Evolutionary conservation across 2,888 invertebrate genomes (phyloP).

Genomic region (Drosophila mulleri): DNA sequence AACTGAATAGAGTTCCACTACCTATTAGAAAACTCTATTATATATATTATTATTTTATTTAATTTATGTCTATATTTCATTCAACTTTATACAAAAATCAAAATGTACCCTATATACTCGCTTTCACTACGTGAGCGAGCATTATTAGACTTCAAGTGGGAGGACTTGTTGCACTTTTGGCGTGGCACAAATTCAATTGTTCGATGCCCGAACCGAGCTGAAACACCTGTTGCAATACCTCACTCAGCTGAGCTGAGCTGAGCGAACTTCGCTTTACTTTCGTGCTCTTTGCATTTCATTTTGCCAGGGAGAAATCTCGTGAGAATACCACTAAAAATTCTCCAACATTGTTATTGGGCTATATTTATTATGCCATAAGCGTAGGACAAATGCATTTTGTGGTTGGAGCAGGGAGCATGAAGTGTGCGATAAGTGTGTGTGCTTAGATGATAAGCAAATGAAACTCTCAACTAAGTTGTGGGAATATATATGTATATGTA

Average conservation of each 20-base stretch:
- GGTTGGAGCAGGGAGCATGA: background rate
- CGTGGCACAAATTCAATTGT: constrained; percentile 8
- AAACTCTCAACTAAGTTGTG: background rate
- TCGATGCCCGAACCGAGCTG: background rate
- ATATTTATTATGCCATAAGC: constrained; percentile 15
- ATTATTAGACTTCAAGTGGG: background rate
- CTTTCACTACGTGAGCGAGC: background rate
- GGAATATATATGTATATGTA: background rate
- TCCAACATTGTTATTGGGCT: constrained; percentile 42
- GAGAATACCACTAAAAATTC: constrained; percentile 59
- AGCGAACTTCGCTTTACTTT: constrained; percentile 37
- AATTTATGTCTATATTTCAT: too few species aligned
- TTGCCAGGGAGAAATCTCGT: constrained; percentile 47
- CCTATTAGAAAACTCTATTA: too few species aligned
- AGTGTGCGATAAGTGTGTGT: too few species aligned
- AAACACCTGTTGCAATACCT: constrained; percentile 5
- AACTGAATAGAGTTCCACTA: too few species aligned
- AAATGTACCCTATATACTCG: background rate
- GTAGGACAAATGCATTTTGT: background rate
- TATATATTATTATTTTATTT: too few species aligned
- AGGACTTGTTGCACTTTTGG: background rate
- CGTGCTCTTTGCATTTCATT: constrained; percentile 16
- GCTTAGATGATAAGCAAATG: background rate
- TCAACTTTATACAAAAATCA: background rate
- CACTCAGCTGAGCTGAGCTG: background rate